phyloP scores from a whole-genome alignment of 2,113 vertebrate genomes.

The Austrofundulus limnaeus region DNA sequence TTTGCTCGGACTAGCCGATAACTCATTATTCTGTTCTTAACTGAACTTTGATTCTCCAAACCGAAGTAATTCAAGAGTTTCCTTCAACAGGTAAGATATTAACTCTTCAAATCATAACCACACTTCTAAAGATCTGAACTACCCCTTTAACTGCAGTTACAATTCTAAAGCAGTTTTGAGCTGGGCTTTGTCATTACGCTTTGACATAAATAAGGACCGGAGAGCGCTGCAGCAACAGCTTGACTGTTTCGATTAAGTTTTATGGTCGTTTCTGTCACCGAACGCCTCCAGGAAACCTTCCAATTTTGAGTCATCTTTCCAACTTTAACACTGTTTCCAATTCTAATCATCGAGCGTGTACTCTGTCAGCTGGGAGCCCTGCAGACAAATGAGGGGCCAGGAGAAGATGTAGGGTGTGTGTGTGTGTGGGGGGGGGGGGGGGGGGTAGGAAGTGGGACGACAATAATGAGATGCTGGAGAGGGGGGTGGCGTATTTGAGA shows the following conservation, averaged over 20 bases:
- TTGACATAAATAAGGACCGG: slow-evolving; percentile 46
- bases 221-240: slow-evolving; percentile 18
- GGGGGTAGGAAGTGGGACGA: no score
- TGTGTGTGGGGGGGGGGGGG: no score
- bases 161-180: slow-evolving; percentile 56
- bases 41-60: no score
- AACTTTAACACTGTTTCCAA: slow-evolving; percentile 34
- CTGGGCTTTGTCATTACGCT: slow-evolving; percentile 46
- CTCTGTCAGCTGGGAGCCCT: slow-evolving; percentile 31
- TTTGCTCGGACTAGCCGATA: no score
- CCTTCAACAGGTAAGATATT: no score
- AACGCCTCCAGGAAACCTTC: slow-evolving; percentile 28
- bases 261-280: slow-evolving; percentile 8
- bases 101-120: no score
- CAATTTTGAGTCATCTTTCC: slow-evolving; percentile 43
- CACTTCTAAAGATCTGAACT: no score
- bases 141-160: slow-evolving; percentile 53
- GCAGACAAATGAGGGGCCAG: slow-evolving; percentile 45
- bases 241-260: slow-evolving; percentile 25
- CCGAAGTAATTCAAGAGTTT: no score
- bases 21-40: no score
- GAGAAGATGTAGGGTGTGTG: slow-evolving; percentile 66
- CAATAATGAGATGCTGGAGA: slow-evolving; percentile 62
- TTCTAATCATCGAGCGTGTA: slow-evolving; percentile 48
- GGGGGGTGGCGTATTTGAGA: slow-evolving; percentile 48